Evolutionary conservation across 2,797 vertebrate genomes (phyloP), one percentile per base, ranked within the genome.

Genomic region (Pseudomugil tenellus): DNA sequence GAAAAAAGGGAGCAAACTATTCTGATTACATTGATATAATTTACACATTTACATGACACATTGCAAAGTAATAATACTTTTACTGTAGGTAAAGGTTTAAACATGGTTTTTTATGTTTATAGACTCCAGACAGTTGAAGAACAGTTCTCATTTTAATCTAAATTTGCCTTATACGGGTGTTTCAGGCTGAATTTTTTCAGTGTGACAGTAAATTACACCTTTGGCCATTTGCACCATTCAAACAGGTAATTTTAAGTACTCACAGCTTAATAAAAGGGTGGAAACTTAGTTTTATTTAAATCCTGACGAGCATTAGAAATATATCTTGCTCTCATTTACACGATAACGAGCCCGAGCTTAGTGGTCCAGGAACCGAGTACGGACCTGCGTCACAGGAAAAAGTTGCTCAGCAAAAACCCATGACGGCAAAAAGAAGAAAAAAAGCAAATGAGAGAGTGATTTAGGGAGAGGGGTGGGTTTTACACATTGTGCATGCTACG

Each of bases 291-390:
- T 19, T 2, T 0, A 48, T 29, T 2, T 34, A 48, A 37, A 66
- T 66, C 54, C 28, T 0, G 5, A 41, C 53, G 54, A 17, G 35
- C 46, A 49, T 23, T 57, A 6, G 21, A 34, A 29, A 29, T 13
- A 32, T 0, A 11, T 16, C 57, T 37, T 41, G 3, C 14, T 57
- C 58, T 72, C 63, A 66, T 59, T 32, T 55, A 2, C 13, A 19
- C 55, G 8, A 54, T 17, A 12, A 12, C 21, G 49, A 0, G 31
- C 46, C 53, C 17, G 1, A 58, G 43, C 29, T 28, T 19, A 21
- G 28, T 9, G 53, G 41, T 39, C 61, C 34, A 32, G n/a, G 55
- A 64, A 58, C 57, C 53, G 39, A 79, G 72, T 70, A 70, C 48
- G 39, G 72, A 82, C 68, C 74, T 82, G 63, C 14, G 0, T 60